A percentile compares a stretch with the other conserved stretches of the same genome.
Evolutionary conservation across 2,113 vertebrate species (phyloP).

Genomic region (Hippolais icterina): DNA sequence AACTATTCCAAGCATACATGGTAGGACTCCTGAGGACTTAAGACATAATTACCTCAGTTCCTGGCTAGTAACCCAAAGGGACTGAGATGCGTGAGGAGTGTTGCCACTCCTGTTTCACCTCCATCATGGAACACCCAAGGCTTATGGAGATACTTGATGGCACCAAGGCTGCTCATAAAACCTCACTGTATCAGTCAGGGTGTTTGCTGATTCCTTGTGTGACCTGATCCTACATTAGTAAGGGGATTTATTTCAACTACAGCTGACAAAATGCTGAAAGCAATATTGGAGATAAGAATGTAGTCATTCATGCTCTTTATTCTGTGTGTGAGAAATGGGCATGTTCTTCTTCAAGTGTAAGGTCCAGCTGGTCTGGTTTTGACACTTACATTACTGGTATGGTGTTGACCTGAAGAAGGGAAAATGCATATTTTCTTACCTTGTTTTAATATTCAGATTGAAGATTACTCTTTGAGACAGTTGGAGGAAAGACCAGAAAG

Average conservation of each 20-base stretch:
- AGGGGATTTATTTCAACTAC: not conserved
- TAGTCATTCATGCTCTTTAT: not conserved
- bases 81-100: not conserved
- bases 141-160: not conserved
- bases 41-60: not conserved
- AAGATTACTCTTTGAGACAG: not conserved
- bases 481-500: not conserved
- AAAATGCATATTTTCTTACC: not conserved
- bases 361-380: not conserved
- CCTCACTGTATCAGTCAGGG: not conserved
- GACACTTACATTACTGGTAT: not conserved
- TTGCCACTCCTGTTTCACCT: not conserved
- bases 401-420: not conserved
- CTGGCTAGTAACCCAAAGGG: not conserved
- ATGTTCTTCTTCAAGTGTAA: not conserved
- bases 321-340: not conserved
- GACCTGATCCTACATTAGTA: not conserved
- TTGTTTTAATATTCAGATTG: not conserved
- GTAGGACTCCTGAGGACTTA: not conserved
- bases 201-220: not conserved
- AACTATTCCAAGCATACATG: not conserved
- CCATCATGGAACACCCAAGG: accelerated
- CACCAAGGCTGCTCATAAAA: not conserved
- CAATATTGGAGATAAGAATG: not conserved
- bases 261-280: not conserved